phyloP scores from a whole-genome alignment of 2,888 invertebrate species.

The Cyclophora albipunctata region DNA sequence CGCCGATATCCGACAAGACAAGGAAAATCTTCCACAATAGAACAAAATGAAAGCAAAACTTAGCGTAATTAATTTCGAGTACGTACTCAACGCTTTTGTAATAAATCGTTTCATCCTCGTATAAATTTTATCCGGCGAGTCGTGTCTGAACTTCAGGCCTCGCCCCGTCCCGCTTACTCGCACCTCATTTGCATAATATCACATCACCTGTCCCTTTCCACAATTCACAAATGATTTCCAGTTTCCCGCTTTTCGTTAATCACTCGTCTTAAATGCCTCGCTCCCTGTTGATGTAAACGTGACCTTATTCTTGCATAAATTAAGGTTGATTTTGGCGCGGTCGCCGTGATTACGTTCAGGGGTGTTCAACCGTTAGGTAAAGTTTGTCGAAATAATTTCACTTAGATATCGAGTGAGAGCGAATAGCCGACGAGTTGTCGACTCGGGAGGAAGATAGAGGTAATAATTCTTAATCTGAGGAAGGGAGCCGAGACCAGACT shows the following conservation, averaged over 20 bases:
- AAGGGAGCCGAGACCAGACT: conserved; percentile 28
- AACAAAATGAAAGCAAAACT: conserved; percentile 63
- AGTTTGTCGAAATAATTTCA: conserved; percentile 68
- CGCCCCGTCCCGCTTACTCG: conserved; percentile 44
- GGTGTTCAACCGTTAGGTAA: conserved; percentile 55
- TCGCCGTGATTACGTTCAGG: conserved; percentile 21
- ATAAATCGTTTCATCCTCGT: conserved; percentile 73
- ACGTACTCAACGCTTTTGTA: conserved; percentile 73
- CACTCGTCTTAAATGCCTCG: conserved; percentile 52
- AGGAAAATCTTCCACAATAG: conserved; percentile 50
- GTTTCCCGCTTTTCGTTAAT: conserved; percentile 69
- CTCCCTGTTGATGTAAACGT: conserved; percentile 20
- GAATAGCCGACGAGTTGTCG: conserved; percentile 62
- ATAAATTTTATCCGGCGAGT: conserved; percentile 61
- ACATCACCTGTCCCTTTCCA: conserved; percentile 66
- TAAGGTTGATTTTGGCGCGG: conserved; percentile 32
- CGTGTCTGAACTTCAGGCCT: conserved; percentile 50
- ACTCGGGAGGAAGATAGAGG: conserved; percentile 56
- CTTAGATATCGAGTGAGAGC: conserved; percentile 55
- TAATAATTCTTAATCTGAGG: conserved; percentile 63
- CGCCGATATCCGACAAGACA: conserved; percentile 43
- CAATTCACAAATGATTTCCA: conserved; percentile 70
- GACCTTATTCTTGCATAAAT: conserved; percentile 23
- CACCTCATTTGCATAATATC: conserved; percentile 59
- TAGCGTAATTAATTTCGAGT: conserved; percentile 70